These are phyloP conservation scores for Sebastes variabilis DNA, from an alignment of 2,797 vertebrate species.

Conservation along the genomic window DNA sequence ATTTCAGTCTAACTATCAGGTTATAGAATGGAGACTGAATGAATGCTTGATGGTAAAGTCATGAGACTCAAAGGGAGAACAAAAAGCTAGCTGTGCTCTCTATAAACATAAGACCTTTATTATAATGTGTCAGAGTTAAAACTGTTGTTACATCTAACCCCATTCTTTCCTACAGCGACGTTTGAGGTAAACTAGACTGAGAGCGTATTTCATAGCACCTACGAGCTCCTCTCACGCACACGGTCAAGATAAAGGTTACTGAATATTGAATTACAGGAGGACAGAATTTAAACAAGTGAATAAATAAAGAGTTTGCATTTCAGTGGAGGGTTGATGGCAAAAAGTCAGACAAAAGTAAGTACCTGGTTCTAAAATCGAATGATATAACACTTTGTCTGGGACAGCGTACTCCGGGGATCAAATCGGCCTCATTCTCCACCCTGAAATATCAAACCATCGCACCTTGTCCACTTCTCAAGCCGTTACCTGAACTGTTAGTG, in stretches of 20 bases:
- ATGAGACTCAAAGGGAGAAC: not conserved
- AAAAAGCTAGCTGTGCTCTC: not conserved
- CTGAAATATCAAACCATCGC: not conserved
- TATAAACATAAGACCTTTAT: not conserved
- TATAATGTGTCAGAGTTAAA: not conserved
- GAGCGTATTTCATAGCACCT: not conserved
- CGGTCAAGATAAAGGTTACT: slow-evolving; percentile 6
- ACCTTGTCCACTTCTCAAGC: not conserved
- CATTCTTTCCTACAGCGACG: not conserved
- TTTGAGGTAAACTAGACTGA: slow-evolving; percentile 1
- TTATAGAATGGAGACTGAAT: not conserved
- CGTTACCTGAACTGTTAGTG: not conserved
- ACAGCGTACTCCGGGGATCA: not conserved
- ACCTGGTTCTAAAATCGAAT: not conserved
- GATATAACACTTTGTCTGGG: not conserved
- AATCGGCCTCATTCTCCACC: not conserved
- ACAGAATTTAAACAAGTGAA: slow-evolving; percentile 4
- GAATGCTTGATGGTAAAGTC: not conserved
- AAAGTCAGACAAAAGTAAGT: not conserved
- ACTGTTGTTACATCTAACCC: not conserved
- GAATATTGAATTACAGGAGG: not conserved
- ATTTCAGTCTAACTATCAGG: not conserved
- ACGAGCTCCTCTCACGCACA: not conserved
- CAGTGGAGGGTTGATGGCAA: not conserved
- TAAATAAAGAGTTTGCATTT: not conserved